Percentiles rank a stretch among this genome's conserved stretches.
These are phyloP conservation scores for Caerostris darwini DNA, from an alignment of 1,140 invertebrate genomes.

Conservation along the genomic window DNA sequence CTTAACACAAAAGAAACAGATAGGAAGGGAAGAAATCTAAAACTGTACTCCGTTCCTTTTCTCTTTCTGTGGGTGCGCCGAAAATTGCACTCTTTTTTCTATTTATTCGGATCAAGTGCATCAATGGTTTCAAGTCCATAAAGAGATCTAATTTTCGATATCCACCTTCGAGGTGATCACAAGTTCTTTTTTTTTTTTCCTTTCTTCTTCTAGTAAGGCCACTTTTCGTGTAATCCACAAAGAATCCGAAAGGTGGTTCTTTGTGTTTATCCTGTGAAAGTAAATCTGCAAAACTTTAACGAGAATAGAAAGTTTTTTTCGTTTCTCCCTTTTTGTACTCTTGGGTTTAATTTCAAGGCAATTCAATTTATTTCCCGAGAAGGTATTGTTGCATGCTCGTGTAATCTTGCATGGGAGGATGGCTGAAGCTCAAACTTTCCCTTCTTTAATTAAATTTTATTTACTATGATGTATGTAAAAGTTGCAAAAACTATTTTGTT, in stretches of 20 bases:
- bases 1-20: constrained; percentile 60
- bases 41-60: background rate
- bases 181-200: background rate
- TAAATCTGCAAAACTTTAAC: background rate
- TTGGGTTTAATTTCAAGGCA: too few species aligned
- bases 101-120: constrained; percentile 42
- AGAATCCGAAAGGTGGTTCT: background rate
- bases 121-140: constrained; percentile 37
- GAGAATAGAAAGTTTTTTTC: too few species aligned
- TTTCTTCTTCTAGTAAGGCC: background rate
- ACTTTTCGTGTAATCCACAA: background rate
- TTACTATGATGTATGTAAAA: too few species aligned
- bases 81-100: constrained; percentile 49
- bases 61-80: background rate
- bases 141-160: constrained; percentile 66
- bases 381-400: too few species aligned
- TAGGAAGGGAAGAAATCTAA: constrained; percentile 39
- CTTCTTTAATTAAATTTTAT: too few species aligned
- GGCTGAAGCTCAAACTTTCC: too few species aligned
- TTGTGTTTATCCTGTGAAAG: background rate
- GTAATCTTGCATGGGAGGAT: too few species aligned
- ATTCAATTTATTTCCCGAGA: too few species aligned
- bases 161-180: background rate
- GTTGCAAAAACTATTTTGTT: too few species aligned
- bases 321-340: too few species aligned